A percentile compares a stretch with the other conserved stretches of the same genome.
Conservation (phyloP, 2,113 vertebrate genomes). For the Sigmodon hispidus region DNA sequence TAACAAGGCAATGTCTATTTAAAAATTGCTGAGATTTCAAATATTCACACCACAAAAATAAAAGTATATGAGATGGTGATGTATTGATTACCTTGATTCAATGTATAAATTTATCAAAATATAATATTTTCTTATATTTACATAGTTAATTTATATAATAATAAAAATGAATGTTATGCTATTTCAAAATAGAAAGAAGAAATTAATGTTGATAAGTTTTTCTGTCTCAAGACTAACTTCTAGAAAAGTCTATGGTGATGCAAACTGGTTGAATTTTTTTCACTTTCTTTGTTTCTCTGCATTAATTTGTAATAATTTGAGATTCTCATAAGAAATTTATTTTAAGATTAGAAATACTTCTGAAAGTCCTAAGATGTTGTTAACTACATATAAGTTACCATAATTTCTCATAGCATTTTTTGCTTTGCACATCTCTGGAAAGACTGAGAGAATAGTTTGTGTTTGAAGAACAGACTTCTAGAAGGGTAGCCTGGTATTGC, state of each 20-base stretch:
- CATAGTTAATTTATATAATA: neutral
- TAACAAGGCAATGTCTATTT: neutral
- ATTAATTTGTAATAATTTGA: conserved; percentile 20
- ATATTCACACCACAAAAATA: neutral
- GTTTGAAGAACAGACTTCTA: neutral
- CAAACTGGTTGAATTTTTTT: conserved; percentile 8
- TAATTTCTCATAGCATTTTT: neutral
- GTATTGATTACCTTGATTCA: neutral
- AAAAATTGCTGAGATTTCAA: neutral
- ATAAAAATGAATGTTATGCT: neutral
- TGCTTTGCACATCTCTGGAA: neutral
- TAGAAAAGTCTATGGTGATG: neutral
- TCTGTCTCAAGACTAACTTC: neutral
- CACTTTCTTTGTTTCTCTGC: conserved; percentile 3
- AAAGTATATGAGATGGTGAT: neutral
- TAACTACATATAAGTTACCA: neutral
- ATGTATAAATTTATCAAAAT: neutral
- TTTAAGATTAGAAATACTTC: conserved; percentile 23
- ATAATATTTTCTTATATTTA: neutral
- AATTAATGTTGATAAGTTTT: neutral
- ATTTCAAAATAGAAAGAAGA: conserved; percentile 54
- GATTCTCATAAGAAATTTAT: neutral
- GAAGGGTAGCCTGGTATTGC: neutral
- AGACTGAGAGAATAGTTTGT: neutral
- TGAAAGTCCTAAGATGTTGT: conserved; percentile 20